Percentiles rank a stretch among this genome's conserved stretches.
phyloP scores from a whole-genome alignment of 2,797 vertebrate genomes.

The Enteromius anoplus region DNA sequence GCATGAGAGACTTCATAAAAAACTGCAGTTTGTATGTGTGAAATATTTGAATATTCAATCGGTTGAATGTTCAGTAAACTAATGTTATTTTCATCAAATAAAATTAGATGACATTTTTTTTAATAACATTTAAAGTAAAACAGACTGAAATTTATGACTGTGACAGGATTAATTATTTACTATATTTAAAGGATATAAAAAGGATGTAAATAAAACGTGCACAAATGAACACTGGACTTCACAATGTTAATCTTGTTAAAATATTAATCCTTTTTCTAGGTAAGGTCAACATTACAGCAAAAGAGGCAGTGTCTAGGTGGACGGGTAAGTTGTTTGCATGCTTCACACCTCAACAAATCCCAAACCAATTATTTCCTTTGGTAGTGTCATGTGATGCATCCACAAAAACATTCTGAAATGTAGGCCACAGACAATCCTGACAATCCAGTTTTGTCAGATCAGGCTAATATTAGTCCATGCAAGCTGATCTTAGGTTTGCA shows the following conservation, averaged over 20 bases:
- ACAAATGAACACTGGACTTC: background rate
- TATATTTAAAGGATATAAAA: background rate
- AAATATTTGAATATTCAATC: background rate
- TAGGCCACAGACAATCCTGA: slow-evolving; percentile 14
- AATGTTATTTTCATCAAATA: background rate
- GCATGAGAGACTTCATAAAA: too few relatives aligned
- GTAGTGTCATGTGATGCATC: background rate
- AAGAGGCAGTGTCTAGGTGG: slow-evolving; percentile 94
- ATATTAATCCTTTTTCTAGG: slow-evolving; percentile 72
- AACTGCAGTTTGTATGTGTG: background rate
- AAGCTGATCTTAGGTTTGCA: background rate
- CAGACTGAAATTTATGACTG: background rate
- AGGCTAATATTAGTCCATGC: background rate
- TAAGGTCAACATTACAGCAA: slow-evolving; percentile 87
- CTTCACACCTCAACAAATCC: background rate
- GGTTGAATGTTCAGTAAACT: background rate
- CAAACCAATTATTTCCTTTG: background rate
- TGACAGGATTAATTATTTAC: background rate
- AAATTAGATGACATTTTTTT: background rate
- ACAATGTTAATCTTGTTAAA: background rate
- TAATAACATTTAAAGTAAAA: background rate
- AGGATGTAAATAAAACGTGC: too few relatives aligned
- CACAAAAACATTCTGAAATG: slow-evolving; percentile 4
- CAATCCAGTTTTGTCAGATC: slow-evolving; percentile 13
- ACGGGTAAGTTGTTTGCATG: slow-evolving; percentile 82